Percentiles rank a stretch among this genome's conserved stretches.
These are phyloP conservation scores for Zaprionus africanus DNA, from an alignment of 1,140 invertebrate genomes.

Conservation along the genomic window DNA sequence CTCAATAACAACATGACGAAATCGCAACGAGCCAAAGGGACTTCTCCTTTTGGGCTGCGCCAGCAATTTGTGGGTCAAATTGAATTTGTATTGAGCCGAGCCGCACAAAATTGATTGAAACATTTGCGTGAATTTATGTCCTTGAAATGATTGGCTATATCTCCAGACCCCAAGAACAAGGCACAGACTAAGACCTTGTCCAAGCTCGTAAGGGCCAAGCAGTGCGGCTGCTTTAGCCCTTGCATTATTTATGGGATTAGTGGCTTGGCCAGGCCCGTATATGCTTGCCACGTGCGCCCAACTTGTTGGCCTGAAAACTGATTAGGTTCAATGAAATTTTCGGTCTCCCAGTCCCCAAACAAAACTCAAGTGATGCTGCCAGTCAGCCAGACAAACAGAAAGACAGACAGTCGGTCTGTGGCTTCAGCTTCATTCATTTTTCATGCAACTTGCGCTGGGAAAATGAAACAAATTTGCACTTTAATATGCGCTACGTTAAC, in stretches of 20 bases:
- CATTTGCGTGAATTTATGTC: constrained; percentile 82
- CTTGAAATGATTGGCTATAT: constrained; percentile 79
- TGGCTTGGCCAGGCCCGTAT: constrained; percentile 44
- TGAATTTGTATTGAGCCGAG: constrained; percentile 79
- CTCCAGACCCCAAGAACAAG: constrained; percentile 42
- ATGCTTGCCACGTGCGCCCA: constrained; percentile 69
- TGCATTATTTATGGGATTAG: constrained; percentile 81
- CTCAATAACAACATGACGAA: constrained; percentile 71
- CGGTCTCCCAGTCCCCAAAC: constrained; percentile 14
- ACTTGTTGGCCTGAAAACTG: constrained; percentile 73
- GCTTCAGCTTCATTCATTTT: constrained; percentile 57
- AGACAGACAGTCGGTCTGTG: constrained; percentile 20
- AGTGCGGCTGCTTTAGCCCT: constrained; percentile 26
- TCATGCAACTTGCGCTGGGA: constrained; percentile 61
- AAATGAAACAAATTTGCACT: constrained; percentile 82
- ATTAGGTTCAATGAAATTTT: constrained; percentile 78
- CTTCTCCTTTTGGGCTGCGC: constrained; percentile 53
- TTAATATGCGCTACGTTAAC: constrained; percentile 69
- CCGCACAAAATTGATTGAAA: constrained; percentile 79
- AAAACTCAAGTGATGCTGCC: constrained; percentile 7
- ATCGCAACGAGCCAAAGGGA: constrained; percentile 34
- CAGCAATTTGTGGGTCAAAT: constrained; percentile 81
- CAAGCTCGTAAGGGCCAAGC: constrained; percentile 5
- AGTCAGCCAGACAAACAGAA: constrained; percentile 15
- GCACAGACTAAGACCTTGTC: no score